Conservation (phyloP, 2,888 invertebrate species). For the Ecdyonurus torrentis region DNA sequence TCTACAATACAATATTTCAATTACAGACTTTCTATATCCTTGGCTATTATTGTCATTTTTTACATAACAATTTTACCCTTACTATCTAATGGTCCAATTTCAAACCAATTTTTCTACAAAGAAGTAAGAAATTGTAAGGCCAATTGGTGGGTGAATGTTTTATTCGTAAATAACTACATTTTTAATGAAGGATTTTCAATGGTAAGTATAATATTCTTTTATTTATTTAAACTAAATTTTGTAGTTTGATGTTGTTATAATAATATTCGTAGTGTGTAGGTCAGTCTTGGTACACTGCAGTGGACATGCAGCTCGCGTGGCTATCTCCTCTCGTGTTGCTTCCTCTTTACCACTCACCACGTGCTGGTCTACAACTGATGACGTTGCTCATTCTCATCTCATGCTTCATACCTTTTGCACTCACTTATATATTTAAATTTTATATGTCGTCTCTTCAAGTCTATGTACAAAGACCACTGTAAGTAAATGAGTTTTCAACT, state of each 20-base stretch:
- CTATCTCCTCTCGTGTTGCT: constrained; percentile 35
- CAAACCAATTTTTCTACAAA: neutral
- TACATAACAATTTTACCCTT: neutral
- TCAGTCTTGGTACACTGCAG: neutral
- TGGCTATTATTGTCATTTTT: neutral
- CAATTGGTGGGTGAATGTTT: neutral
- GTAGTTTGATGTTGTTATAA: too few species aligned
- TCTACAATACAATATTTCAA: neutral
- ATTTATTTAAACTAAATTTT: too few species aligned
- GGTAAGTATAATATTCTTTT: too few species aligned
- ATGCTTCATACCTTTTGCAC: constrained; percentile 20
- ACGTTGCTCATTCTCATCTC: constrained; percentile 19
- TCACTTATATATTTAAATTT: too few species aligned
- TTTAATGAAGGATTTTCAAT: neutral
- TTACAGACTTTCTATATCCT: neutral
- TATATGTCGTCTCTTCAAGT: too few species aligned
- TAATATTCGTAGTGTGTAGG: neutral
- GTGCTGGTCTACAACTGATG: constrained; percentile 14
- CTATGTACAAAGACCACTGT: too few species aligned
- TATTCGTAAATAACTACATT: neutral
- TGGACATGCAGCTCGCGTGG: constrained; percentile 29
- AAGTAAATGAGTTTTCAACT: too few species aligned
- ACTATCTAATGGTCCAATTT: neutral
- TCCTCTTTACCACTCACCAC: constrained; percentile 20
- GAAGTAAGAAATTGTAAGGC: neutral